A percentile compares a stretch with the other conserved stretches of the same genome.
phyloP scores from a whole-genome alignment of 1,140 invertebrate species.

The Lepidurus couesii region DNA sequence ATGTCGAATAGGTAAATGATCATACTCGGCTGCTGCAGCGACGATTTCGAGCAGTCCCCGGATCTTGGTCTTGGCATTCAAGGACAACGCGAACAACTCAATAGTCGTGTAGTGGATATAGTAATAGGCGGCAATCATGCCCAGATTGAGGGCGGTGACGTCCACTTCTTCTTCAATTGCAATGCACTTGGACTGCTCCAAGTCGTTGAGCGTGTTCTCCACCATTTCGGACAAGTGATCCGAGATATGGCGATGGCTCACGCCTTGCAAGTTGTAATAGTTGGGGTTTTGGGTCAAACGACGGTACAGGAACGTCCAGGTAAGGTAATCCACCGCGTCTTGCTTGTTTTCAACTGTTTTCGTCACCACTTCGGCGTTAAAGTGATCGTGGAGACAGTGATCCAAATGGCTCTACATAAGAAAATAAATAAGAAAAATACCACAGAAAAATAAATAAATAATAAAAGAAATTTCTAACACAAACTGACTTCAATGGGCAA shows the following conservation, averaged over 20 bases:
- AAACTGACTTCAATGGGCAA: conserved; percentile 78
- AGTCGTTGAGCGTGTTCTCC: conserved; percentile 87
- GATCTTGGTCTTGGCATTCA: conserved; percentile 97
- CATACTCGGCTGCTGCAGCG: conserved; percentile 94
- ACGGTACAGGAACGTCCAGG: conserved; percentile 98
- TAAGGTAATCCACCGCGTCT: conserved; percentile 98
- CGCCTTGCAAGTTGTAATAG: conserved; percentile 94
- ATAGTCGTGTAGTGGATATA: conserved; percentile 99
- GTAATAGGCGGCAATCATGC: conserved; percentile 99
- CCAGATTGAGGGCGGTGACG: conserved; percentile 88
- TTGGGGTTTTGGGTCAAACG: conserved; percentile 98
- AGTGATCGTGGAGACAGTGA: conserved; percentile 96
- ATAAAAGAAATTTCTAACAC: background rate
- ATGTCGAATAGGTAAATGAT: conserved; percentile 87
- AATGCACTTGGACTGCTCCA: conserved; percentile 98
- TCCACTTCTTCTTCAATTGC: conserved; percentile 98
- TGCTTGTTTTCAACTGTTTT: conserved; percentile 99
- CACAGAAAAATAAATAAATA: conserved; percentile 26
- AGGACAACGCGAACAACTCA: conserved; percentile 90
- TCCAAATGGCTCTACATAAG: conserved; percentile 76
- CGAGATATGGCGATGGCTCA: conserved; percentile 93
- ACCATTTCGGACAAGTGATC: conserved; percentile 98
- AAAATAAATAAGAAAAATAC: conserved; percentile 31
- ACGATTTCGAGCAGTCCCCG: conserved; percentile 96
- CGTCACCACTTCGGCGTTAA: conserved; percentile 99